A percentile compares a stretch with the other conserved stretches of the same genome.
Conservation (phyloP, 2,797 vertebrate genomes). For the Staurois parvus region DNA sequence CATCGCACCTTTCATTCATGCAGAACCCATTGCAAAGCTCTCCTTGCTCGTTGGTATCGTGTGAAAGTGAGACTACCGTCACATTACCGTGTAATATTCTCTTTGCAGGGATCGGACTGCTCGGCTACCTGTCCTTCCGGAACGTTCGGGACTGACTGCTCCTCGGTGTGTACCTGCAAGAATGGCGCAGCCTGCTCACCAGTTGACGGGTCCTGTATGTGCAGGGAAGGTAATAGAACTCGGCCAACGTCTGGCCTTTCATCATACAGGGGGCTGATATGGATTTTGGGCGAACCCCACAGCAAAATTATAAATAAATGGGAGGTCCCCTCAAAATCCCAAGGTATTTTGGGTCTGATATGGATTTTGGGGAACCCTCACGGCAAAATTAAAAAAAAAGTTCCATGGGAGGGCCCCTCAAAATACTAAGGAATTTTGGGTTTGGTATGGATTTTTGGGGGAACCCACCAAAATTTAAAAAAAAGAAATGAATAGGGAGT, state of each 20-base stretch:
- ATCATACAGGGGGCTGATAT: no score
- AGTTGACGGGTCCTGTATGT: conserved; percentile 90
- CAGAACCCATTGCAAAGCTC: neutral
- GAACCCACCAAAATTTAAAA: no score
- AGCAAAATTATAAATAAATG: no score
- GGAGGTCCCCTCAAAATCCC: no score
- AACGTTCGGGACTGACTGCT: conserved; percentile 90
- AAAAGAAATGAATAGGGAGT: no score
- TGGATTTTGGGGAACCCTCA: no score
- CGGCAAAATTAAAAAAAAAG: no score
- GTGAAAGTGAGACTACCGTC: neutral
- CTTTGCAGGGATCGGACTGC: conserved; percentile 89
- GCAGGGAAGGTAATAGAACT: conserved; percentile 88
- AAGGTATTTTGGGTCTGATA: no score
- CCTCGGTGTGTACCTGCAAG: conserved; percentile 87
- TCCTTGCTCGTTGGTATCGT: neutral
- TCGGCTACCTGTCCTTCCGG: conserved; percentile 82
- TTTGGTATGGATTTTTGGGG: no score
- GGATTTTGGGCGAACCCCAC: no score
- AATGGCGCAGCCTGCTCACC: conserved; percentile 89
- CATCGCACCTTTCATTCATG: neutral
- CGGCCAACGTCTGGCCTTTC: neutral
- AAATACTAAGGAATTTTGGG: no score
- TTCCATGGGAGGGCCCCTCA: no score
- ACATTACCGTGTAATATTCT: conserved; percentile 16